A percentile compares a stretch with the other conserved stretches of the same genome.
Evolutionary conservation across 2,888 invertebrate genomes (phyloP).

Genomic region (Lithosia quadra): DNA sequence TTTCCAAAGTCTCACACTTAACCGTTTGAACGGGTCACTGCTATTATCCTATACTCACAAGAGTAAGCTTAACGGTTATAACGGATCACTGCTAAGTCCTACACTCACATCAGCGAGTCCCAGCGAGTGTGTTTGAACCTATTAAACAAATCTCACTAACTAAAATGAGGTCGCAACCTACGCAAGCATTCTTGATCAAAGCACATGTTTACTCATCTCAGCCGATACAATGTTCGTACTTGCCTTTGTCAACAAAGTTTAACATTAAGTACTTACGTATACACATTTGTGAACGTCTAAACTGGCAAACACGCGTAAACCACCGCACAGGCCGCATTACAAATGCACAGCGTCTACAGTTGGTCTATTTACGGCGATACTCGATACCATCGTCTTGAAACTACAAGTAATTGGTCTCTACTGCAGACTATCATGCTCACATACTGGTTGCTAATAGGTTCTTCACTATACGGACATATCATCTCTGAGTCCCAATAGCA

Average conservation of each 20-base stretch:
- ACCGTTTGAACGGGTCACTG: too few relatives aligned
- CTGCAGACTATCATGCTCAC: too few relatives aligned
- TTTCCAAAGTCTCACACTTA: too few relatives aligned
- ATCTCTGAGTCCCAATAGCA: too few relatives aligned
- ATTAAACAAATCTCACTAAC: not conserved
- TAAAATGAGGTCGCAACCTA: not conserved
- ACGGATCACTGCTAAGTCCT: not conserved
- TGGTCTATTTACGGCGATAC: not conserved
- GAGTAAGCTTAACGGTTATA: not conserved
- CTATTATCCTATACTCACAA: too few relatives aligned
- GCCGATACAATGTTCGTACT: not conserved
- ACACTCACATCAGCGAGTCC: not conserved
- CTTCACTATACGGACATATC: too few relatives aligned
- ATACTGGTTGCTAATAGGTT: too few relatives aligned
- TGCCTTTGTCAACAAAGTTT: not conserved
- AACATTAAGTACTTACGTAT: not conserved
- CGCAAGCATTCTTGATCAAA: not conserved
- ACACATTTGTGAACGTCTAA: not conserved
- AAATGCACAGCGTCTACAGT: not conserved
- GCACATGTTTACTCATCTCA: not conserved
- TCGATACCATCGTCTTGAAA: not conserved
- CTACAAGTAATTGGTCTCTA: not conserved
- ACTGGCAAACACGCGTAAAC: not conserved
- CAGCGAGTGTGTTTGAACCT: not conserved
- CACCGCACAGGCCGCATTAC: not conserved